These are phyloP conservation scores for Emydocephalus ijimae DNA, from an alignment of 2,113 vertebrate genomes.

Conservation along the genomic window DNA sequence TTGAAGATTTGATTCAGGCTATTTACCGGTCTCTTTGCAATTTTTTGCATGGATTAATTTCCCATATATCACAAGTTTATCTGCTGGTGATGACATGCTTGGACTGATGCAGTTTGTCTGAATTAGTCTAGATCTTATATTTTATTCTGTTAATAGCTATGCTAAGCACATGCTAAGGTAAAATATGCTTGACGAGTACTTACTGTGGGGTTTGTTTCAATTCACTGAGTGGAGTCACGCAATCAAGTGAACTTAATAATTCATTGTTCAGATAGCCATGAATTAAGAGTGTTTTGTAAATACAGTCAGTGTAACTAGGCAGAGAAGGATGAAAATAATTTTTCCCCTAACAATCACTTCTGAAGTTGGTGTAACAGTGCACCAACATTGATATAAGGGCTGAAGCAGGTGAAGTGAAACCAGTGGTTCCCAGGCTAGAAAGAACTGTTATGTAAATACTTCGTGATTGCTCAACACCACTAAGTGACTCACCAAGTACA, in stretches of 20 bases:
- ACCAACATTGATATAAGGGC: neutral
- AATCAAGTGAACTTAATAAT: neutral
- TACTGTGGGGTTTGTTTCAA: neutral
- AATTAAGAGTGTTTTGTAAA: neutral
- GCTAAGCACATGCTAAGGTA: neutral
- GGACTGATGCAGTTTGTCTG: neutral
- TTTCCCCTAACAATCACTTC: neutral
- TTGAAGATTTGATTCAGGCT: neutral
- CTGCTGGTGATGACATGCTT: neutral
- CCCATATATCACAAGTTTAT: neutral
- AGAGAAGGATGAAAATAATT: neutral
- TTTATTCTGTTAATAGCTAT: neutral
- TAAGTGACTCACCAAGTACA: neutral
- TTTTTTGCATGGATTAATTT: neutral
- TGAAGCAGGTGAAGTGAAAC: neutral
- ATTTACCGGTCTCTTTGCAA: neutral
- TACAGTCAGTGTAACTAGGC: neutral
- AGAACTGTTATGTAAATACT: neutral
- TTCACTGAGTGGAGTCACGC: neutral
- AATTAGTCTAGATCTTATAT: neutral
- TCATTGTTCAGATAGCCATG: neutral
- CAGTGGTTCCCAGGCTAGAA: neutral
- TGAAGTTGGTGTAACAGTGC: neutral
- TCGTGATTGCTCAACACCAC: neutral
- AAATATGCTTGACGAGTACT: neutral